phyloP scores from a whole-genome alignment of 2,888 invertebrate species.

The Bellardia bayeri region DNA sequence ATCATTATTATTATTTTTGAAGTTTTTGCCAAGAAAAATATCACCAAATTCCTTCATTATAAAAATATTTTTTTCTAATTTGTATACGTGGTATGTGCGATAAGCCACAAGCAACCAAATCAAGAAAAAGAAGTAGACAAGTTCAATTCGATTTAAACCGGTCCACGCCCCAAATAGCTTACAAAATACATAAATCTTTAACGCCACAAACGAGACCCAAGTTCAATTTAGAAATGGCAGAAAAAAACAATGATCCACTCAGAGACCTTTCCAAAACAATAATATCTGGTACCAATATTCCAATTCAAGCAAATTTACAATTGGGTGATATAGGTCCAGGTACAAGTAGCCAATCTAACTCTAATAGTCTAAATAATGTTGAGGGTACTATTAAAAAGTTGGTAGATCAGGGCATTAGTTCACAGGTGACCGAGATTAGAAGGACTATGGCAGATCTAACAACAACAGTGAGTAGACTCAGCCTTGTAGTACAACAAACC shows the following conservation, averaged over 20 bases:
- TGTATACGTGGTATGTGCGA: neutral
- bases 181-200: neutral
- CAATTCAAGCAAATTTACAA: neutral
- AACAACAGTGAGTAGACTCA: neutral
- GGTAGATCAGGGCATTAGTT: neutral
- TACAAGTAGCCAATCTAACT: neutral
- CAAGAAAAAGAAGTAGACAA: slow-evolving; percentile 7
- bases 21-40: too few relatives aligned
- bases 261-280: slow-evolving; percentile 11
- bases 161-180: neutral
- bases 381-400: neutral
- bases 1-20: too few relatives aligned
- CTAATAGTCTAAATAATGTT: too few relatives aligned
- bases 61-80: too few relatives aligned
- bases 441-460: neutral
- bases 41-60: too few relatives aligned
- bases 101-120: neutral
- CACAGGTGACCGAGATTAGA: neutral
- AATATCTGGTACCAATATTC: neutral
- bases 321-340: neutral
- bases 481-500: neutral
- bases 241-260: neutral
- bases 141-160: slow-evolving; percentile 11
- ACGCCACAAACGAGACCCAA: neutral
- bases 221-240: neutral